These are phyloP conservation scores for Sisor rabdophorus DNA, from an alignment of 2,113 vertebrate species.

Conservation along the genomic window DNA sequence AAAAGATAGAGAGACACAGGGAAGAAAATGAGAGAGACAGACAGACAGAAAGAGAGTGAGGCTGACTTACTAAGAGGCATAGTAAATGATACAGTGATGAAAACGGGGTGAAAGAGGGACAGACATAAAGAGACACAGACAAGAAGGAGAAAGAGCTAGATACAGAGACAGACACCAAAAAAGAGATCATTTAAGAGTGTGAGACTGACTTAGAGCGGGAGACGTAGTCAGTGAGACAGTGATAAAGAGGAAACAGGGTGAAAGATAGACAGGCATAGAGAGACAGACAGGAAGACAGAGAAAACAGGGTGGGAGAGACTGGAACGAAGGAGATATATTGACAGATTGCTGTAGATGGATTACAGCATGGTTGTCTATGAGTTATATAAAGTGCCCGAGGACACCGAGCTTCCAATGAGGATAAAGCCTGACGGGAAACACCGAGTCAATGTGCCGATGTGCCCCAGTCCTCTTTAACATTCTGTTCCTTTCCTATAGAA, in stretches of 20 bases:
- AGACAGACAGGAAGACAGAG: conserved; percentile 55
- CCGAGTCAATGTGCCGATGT: not conserved
- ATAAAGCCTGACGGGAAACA: conserved; percentile 13
- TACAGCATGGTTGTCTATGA: conserved; percentile 51
- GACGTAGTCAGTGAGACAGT: not conserved
- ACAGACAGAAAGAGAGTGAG: too few relatives aligned
- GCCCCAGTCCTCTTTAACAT: conserved; percentile 29
- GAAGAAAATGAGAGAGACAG: too few relatives aligned
- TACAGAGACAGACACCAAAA: conserved; percentile 25
- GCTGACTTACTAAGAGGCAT: too few relatives aligned
- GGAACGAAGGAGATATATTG: conserved; percentile 51
- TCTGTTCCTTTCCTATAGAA: conserved; percentile 11
- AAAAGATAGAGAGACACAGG: too few relatives aligned
- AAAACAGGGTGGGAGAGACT: conserved; percentile 39
- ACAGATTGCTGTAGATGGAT: conserved; percentile 52
- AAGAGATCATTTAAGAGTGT: too few relatives aligned
- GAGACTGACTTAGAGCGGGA: too few relatives aligned
- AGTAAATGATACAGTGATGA: too few relatives aligned
- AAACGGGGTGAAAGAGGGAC: too few relatives aligned
- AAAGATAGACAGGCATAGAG: too few relatives aligned
- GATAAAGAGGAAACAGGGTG: too few relatives aligned
- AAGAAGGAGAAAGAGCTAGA: conserved; percentile 34
- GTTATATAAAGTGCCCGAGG: conserved; percentile 56
- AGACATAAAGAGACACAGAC: not conserved
- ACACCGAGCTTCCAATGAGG: conserved; percentile 26